Percentiles rank a stretch among this genome's conserved stretches.
These are phyloP conservation scores for Pterois miles DNA, from an alignment of 2,797 vertebrate genomes.

Conservation along the genomic window DNA sequence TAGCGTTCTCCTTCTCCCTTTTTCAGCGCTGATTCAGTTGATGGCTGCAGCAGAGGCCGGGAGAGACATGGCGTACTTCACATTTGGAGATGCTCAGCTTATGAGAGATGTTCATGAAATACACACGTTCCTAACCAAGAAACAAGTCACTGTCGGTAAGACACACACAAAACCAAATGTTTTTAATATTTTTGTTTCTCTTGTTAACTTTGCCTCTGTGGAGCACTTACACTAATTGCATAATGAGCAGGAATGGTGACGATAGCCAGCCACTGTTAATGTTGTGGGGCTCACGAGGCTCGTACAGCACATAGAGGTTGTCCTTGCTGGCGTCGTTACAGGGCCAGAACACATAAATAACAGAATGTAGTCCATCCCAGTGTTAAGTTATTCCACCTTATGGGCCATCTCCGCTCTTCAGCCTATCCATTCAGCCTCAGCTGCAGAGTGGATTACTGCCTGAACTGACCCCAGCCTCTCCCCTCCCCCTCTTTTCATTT, in stretches of 20 bases:
- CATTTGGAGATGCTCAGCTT: slow-evolving; percentile 92
- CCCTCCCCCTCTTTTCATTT: slow-evolving; percentile 70
- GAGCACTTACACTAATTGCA: slow-evolving; percentile 31
- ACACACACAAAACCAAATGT: not conserved
- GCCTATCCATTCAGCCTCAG: slow-evolving; percentile 66
- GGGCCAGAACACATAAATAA: slow-evolving; percentile 52
- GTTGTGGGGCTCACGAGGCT: slow-evolving; percentile 15
- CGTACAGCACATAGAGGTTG: slow-evolving; percentile 14
- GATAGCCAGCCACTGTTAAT: slow-evolving; percentile 10
- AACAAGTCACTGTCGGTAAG: slow-evolving; percentile 91
- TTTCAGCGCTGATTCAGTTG: slow-evolving; percentile 93
- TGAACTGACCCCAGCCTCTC: slow-evolving; percentile 63
- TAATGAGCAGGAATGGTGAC: slow-evolving; percentile 17
- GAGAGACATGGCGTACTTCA: slow-evolving; percentile 95
- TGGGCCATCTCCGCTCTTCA: slow-evolving; percentile 49
- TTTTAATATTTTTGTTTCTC: not conserved
- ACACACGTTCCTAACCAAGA: slow-evolving; percentile 89
- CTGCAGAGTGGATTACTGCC: slow-evolving; percentile 75
- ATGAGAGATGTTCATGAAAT: slow-evolving; percentile 93
- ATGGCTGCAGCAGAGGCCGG: slow-evolving; percentile 93
- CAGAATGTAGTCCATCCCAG: slow-evolving; percentile 37
- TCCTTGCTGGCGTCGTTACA: slow-evolving; percentile 48
- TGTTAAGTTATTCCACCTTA: slow-evolving; percentile 73
- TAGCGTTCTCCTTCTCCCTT: slow-evolving; percentile 1
- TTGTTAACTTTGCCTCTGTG: not conserved